Percentiles rank a stretch among this genome's conserved stretches.
phyloP scores from a whole-genome alignment of 2,888 invertebrate species.

The Acanthosepion esculentum region DNA sequence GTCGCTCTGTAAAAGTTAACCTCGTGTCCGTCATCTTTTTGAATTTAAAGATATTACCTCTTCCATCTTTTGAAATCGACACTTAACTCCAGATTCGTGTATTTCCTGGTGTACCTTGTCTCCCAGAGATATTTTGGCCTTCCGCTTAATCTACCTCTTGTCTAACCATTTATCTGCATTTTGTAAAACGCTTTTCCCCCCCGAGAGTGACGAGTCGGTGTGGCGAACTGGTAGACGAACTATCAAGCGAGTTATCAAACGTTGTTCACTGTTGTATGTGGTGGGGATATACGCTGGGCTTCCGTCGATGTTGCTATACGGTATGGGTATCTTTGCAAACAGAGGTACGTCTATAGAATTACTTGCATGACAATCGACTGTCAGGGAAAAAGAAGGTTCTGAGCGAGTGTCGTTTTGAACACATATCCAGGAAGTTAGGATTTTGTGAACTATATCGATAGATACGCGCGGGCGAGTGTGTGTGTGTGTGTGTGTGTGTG shows the following conservation, averaged over 20 bases:
- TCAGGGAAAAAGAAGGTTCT: not conserved
- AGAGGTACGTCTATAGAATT: not conserved
- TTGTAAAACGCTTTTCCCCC: not conserved
- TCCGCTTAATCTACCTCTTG: not conserved
- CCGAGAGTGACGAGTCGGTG: not conserved
- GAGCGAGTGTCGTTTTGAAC: not conserved
- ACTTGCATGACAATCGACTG: not conserved
- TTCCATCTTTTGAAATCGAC: not conserved
- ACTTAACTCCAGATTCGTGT: not conserved
- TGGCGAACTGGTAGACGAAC: not conserved
- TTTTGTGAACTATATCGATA: no score
- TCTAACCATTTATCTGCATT: not conserved
- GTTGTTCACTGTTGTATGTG: not conserved
- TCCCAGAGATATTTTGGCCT: not conserved
- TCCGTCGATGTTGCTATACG: not conserved
- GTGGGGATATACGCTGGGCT: not conserved
- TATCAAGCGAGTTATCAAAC: constrained; percentile 33
- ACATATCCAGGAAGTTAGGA: not conserved
- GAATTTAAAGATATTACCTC: not conserved
- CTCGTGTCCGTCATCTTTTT: not conserved
- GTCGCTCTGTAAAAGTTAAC: not conserved
- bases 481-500: no score
- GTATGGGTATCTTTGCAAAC: not conserved
- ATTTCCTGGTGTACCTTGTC: not conserved
- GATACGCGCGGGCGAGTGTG: no score